phyloP scores from a whole-genome alignment of 1,140 invertebrate genomes.

The Drosophila triauraria region DNA sequence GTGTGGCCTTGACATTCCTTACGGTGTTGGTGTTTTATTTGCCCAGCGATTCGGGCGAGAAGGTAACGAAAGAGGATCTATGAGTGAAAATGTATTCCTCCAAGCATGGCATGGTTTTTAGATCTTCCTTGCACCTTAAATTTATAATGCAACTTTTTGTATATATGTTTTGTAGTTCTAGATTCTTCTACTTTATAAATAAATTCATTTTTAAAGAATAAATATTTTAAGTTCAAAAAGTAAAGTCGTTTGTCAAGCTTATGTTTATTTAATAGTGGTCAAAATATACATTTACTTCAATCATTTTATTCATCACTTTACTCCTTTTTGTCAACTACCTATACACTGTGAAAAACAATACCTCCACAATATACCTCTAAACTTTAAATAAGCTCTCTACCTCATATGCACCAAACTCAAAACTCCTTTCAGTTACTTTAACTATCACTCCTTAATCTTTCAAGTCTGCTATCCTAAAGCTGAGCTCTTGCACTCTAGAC shows the following conservation, averaged over 20 bases:
- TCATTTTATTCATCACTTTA: constrained; percentile 3
- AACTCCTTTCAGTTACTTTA: constrained; percentile 43
- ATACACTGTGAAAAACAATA: constrained; percentile 41
- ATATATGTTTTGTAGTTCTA: constrained; percentile 5
- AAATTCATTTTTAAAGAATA: not conserved
- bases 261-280: not conserved
- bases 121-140: not conserved
- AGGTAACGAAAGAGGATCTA: constrained; percentile 86
- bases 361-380: constrained; percentile 20
- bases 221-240: not conserved
- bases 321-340: constrained; percentile 24
- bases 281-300: not conserved
- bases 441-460: constrained; percentile 51
- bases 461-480: constrained; percentile 50
- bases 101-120: constrained; percentile 15
- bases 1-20: constrained; percentile 96
- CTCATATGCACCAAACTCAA: constrained; percentile 48
- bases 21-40: constrained; percentile 98
- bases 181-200: not conserved
- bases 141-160: constrained; percentile 3
- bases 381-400: constrained; percentile 36
- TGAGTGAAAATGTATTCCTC: too few relatives aligned
- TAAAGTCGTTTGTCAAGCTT: not conserved
- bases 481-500: constrained; percentile 58
- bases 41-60: constrained; percentile 97